Conservation (phyloP, 2,113 vertebrate genomes). For the Lophius piscatorius region DNA sequence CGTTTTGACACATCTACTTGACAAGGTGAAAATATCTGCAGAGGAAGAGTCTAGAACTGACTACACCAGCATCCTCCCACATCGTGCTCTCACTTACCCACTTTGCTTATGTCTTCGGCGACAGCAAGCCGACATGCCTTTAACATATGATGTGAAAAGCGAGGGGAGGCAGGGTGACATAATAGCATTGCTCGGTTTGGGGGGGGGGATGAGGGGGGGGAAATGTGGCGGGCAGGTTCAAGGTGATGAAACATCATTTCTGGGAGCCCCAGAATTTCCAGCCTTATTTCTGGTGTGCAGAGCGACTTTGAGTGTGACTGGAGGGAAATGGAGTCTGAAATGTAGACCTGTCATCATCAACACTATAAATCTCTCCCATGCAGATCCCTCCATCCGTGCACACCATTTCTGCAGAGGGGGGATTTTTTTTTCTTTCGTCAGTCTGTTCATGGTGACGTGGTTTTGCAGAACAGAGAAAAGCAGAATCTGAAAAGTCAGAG, state of each 20-base stretch:
- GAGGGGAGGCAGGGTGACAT: background rate
- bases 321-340: constrained; percentile 53
- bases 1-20: constrained; percentile 61
- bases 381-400: constrained; percentile 26
- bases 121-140: constrained; percentile 24
- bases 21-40: constrained; percentile 68
- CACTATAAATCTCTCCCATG: constrained; percentile 43
- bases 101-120: constrained; percentile 31
- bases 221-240: constrained; percentile 2
- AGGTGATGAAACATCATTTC: constrained; percentile 18
- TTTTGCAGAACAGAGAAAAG: constrained; percentile 9
- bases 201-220: background rate
- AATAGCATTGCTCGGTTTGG: background rate
- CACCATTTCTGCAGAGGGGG: constrained; percentile 25
- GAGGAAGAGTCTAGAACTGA: constrained; percentile 25
- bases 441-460: background rate
- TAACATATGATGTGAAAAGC: constrained; percentile 29
- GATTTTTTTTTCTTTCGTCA: constrained; percentile 10
- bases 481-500: constrained; percentile 5
- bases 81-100: constrained; percentile 28
- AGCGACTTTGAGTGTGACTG: constrained; percentile 15
- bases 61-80: background rate
- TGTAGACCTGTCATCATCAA: constrained; percentile 46
- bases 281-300: constrained; percentile 13
- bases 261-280: background rate